A percentile compares a stretch with the other conserved stretches of the same genome.
phyloP scores from a whole-genome alignment of 2,113 vertebrate species.

The Haplochromis burtoni region DNA sequence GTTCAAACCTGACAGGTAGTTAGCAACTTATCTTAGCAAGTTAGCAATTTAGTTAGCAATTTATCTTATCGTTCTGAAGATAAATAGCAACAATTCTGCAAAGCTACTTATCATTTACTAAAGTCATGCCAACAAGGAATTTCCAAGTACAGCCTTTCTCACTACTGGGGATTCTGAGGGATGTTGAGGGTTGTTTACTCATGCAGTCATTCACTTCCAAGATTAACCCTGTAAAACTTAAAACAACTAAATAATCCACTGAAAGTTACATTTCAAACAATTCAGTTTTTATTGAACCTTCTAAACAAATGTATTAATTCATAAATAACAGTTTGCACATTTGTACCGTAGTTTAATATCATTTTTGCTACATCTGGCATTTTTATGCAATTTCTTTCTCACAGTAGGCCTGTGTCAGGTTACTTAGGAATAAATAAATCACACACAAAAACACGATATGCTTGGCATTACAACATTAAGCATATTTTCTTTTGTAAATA shows the following conservation, averaged over 20 bases:
- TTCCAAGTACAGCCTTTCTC: background rate
- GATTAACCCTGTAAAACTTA: background rate
- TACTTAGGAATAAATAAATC: background rate
- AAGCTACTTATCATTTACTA: background rate
- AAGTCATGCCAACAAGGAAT: background rate
- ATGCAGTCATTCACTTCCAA: background rate
- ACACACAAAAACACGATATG: background rate
- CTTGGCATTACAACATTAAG: background rate
- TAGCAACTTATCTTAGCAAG: background rate
- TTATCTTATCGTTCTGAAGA: background rate
- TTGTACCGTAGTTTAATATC: background rate
- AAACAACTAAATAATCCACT: background rate
- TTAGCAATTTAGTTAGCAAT: background rate
- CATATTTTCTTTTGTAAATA: background rate
- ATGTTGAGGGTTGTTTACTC: background rate
- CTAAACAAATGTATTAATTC: background rate
- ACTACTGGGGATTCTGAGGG: background rate
- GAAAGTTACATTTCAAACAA: background rate
- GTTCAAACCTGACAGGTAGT: slow-evolving; percentile 73
- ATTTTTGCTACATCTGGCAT: background rate
- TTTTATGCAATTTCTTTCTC: background rate
- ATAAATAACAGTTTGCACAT: background rate
- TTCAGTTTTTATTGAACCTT: background rate
- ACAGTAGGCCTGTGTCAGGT: background rate
- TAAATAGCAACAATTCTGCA: background rate